These are phyloP conservation scores for Zoanthus solanderi DNA, from an alignment of 92 coral and sea anemone genomes.

Conservation along the genomic window DNA sequence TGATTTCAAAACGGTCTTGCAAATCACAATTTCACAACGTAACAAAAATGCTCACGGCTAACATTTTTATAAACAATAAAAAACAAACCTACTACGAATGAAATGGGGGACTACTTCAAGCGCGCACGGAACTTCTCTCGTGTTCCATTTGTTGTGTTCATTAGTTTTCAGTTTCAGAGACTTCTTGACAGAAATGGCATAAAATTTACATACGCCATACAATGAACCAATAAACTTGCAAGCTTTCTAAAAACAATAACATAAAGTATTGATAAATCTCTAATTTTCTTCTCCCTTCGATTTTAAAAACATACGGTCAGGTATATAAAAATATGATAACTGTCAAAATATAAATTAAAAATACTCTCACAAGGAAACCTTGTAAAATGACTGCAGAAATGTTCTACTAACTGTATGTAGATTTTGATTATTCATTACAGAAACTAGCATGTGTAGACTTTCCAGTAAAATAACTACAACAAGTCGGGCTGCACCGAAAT, in stretches of 20 bases:
- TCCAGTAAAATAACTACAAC: not conserved
- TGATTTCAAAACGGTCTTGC: not conserved
- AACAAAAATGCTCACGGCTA: not conserved
- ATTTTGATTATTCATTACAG: not conserved
- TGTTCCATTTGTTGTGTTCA: conserved; percentile 18
- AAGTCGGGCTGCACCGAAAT: not conserved
- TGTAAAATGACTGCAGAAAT: not conserved
- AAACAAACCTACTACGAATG: conserved; percentile 7
- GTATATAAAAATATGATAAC: not conserved
- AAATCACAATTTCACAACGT: not conserved
- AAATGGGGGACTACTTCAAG: not conserved
- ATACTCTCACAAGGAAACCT: not conserved
- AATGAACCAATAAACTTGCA: conserved; percentile 36
- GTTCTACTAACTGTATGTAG: not conserved
- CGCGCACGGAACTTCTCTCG: not conserved
- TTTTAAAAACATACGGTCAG: not conserved
- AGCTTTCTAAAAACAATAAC: conserved; percentile 38
- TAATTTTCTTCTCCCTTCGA: not conserved
- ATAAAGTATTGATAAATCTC: conserved; percentile 13
- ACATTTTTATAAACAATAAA: not conserved
- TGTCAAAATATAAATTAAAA: not conserved
- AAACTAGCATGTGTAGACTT: not conserved
- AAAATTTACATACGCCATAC: conserved; percentile 49
- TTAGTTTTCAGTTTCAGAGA: conserved; percentile 16
- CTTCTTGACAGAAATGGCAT: not conserved